A percentile compares a stretch with the other conserved stretches of the same genome.
phyloP scores from a whole-genome alignment of 1,140 invertebrate species.

The Trichomalopsis sarcophagae region DNA sequence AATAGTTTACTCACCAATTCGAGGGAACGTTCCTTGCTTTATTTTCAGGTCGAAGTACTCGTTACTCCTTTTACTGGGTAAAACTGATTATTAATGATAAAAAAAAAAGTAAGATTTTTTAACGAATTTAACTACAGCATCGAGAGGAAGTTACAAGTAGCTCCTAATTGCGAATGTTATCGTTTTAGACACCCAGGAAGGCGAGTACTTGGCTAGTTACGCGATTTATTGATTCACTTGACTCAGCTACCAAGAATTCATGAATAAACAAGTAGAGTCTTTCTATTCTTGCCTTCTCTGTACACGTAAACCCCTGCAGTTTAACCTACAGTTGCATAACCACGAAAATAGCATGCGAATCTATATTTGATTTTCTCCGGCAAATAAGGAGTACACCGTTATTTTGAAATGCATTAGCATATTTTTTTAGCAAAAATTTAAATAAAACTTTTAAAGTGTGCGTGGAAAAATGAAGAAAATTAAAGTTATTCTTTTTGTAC shows the following conservation, averaged over 20 bases:
- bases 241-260: slow-evolving; percentile 66
- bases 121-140: neutral
- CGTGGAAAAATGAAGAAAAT: slow-evolving; percentile 29
- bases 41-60: too few relatives aligned
- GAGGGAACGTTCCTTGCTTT: too few relatives aligned
- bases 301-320: neutral
- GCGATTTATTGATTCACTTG: slow-evolving; percentile 71
- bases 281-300: slow-evolving; percentile 63
- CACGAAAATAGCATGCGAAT: slow-evolving; percentile 16
- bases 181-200: neutral
- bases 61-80: too few relatives aligned
- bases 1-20: too few relatives aligned
- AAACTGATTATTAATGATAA: too few relatives aligned
- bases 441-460: neutral
- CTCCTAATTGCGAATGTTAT: neutral
- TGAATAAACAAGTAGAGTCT: slow-evolving; percentile 70
- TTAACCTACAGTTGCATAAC: slow-evolving; percentile 29
- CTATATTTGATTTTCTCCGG: slow-evolving; percentile 34
- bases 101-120: neutral
- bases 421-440: neutral
- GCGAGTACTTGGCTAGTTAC: slow-evolving; percentile 43
- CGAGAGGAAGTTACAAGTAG: neutral
- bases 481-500: slow-evolving; percentile 65
- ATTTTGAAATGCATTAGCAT: neutral
- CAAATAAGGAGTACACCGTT: neutral